Percentiles rank a stretch among this genome's conserved stretches.
Conservation (phyloP, 2,888 invertebrate genomes). For the Alloplasta piceator region DNA sequence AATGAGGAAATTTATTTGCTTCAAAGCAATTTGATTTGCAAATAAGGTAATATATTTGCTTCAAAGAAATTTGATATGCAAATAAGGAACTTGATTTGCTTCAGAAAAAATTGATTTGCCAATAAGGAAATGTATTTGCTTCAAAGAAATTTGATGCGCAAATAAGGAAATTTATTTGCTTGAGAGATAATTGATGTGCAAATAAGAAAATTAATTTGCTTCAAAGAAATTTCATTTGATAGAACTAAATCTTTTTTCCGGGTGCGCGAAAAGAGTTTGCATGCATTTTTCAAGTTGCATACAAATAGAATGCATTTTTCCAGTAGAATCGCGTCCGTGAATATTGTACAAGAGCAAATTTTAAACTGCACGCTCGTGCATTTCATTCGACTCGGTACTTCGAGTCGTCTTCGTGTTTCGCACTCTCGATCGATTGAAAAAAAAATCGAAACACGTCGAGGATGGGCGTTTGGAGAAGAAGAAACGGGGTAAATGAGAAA, state of each 20-base stretch:
- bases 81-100: too few species aligned
- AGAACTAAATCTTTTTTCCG: too few species aligned
- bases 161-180: too few species aligned
- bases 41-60: too few species aligned
- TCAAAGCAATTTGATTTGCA: background rate
- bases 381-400: conserved; percentile 53
- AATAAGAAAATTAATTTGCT: background rate
- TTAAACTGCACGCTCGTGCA: conserved; percentile 59
- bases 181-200: too few species aligned
- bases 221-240: background rate
- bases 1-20: background rate
- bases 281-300: too few species aligned
- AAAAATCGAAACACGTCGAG: background rate
- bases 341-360: conserved; percentile 57
- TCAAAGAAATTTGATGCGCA: too few species aligned
- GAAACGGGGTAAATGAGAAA: conserved; percentile 35
- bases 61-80: too few species aligned
- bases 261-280: too few species aligned
- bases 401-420: conserved; percentile 45
- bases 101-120: background rate
- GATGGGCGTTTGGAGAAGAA: conserved; percentile 6
- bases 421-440: conserved; percentile 10
- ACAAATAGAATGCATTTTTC: too few species aligned
- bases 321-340: conserved; percentile 56
- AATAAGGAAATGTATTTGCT: too few species aligned